phyloP scores from a whole-genome alignment of 2,113 vertebrate genomes.

The Delphinapterus leucas region DNA sequence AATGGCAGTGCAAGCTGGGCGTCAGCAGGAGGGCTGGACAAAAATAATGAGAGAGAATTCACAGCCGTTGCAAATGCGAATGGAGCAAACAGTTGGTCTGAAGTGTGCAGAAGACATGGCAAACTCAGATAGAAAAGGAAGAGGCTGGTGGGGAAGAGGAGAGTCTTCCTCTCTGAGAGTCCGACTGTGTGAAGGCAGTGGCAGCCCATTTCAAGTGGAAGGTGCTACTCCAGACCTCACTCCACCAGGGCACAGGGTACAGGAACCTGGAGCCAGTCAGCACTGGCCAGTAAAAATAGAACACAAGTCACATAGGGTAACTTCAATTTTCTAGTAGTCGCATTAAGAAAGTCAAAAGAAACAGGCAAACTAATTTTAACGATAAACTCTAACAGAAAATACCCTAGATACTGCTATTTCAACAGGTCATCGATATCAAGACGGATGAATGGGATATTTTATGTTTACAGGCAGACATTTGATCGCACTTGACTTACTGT shows the following conservation, averaged over 20 bases:
- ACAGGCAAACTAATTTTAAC: neutral
- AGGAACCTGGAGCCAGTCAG: conserved; percentile 70
- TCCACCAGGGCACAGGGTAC: conserved; percentile 66
- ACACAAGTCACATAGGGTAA: accelerated
- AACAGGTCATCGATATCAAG: neutral
- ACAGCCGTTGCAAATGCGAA: conserved; percentile 6
- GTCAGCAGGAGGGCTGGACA: conserved; percentile 45
- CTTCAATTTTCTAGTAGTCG: neutral
- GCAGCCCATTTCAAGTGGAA: conserved; percentile 34
- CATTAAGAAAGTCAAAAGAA: neutral
- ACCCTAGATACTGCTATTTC: neutral
- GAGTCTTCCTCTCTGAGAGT: conserved; percentile 7
- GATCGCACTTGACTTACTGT: neutral
- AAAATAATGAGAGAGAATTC: conserved; percentile 50
- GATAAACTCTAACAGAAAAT: neutral
- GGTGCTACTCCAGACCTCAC: conserved; percentile 47
- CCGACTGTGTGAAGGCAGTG: conserved; percentile 31
- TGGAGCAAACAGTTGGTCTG: conserved; percentile 60
- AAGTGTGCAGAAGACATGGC: neutral
- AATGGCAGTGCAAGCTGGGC: neutral
- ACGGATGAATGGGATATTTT: neutral
- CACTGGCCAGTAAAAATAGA: neutral
- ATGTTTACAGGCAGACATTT: neutral
- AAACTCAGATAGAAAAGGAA: neutral
- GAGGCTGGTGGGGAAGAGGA: neutral